Base-by-base conservation (phyloP, 2,888 invertebrate genomes). In the Rosalia funebris region DNA sequence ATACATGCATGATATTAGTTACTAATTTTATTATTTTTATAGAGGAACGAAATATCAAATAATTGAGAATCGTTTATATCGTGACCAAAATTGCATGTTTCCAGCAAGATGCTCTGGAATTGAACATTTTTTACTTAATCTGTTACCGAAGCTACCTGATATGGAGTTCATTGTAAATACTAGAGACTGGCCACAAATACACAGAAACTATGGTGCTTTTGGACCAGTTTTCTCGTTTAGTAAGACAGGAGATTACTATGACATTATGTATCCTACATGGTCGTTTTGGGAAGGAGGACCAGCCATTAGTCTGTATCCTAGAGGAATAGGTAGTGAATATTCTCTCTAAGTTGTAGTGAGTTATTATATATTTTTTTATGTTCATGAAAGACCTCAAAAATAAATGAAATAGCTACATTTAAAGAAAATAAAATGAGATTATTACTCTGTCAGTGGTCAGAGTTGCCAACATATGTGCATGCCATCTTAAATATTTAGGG, bases 241-340 rank as follows among this genome's bases (percentile, higher is more conserved):
- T 79, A 98, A 97, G 90, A 91, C 92, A 0, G 75, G 79, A 37
- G 89, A 93, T 31, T 93, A 94, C 81, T 85, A 86, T 79, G 98
- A 98, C 77, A 95, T 98, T 62, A 92, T 93, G 89, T 94, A 93
- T 79, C 98, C 98, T 0, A 93, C 97, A 0, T 98, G 98, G 98
- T 91, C 95, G 36, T 98, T 98, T 81, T 96, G 97, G 96, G 95
- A 95, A 82, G 98, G 98, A 17, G 98, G 98, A 0, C 98, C 98
- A 10, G 97, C 98, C 0, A 97, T 98, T 70, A 88, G 91, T 32
- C 83, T 96, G 7, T 96, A 97, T 82, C 98, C 98, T 0, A 91
- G 88, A 53, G 98, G 98, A 14, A 88, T 98, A 65, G 82, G 82
- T 79, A 70, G n/a, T n/a, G n/a, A n/a, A 69, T 36, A 1, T 19